A percentile compares a stretch with the other conserved stretches of the same genome.
Evolutionary conservation across 1,140 invertebrate genomes (phyloP).

Genomic region (Aphidius ervi): DNA sequence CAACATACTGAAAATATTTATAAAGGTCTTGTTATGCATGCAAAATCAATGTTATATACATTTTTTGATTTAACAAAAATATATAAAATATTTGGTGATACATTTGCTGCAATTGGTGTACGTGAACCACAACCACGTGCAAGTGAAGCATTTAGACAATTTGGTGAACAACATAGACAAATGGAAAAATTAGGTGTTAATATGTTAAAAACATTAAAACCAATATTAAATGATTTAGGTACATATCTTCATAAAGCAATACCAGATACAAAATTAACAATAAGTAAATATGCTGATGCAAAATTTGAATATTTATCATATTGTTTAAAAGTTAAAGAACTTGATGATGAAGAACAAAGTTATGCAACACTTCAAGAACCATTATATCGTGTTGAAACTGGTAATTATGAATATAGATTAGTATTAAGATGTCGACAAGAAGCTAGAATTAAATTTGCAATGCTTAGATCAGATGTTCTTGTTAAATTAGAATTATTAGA

Average conservation of each 20-base stretch:
- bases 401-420: slow-evolving; percentile 97
- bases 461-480: slow-evolving; percentile 88
- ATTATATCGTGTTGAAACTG: slow-evolving; percentile 94
- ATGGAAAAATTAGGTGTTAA: slow-evolving; percentile 89
- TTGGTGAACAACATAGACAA: slow-evolving; percentile 90
- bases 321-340: slow-evolving; percentile 95
- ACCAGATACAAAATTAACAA: slow-evolving; percentile 94
- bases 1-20: slow-evolving; percentile 89
- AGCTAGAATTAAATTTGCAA: slow-evolving; percentile 85
- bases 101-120: slow-evolving; percentile 90
- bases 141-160: slow-evolving; percentile 91
- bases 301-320: slow-evolving; percentile 99
- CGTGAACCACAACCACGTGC: slow-evolving; percentile 92
- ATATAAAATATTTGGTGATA: slow-evolving; percentile 87
- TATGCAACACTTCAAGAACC: slow-evolving; percentile 94
- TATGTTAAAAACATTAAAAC: slow-evolving; percentile 88
- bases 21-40: slow-evolving; percentile 85
- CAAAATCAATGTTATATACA: slow-evolving; percentile 71
- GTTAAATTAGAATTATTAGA: slow-evolving; percentile 96
- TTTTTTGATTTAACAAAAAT: slow-evolving; percentile 70
- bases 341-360: slow-evolving; percentile 97
- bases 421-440: slow-evolving; percentile 93
- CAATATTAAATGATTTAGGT: slow-evolving; percentile 87
- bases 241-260: slow-evolving; percentile 97
- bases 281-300: slow-evolving; percentile 94